Base-by-base conservation (phyloP, 2,888 invertebrate species). In the Dynastes maya region DNA sequence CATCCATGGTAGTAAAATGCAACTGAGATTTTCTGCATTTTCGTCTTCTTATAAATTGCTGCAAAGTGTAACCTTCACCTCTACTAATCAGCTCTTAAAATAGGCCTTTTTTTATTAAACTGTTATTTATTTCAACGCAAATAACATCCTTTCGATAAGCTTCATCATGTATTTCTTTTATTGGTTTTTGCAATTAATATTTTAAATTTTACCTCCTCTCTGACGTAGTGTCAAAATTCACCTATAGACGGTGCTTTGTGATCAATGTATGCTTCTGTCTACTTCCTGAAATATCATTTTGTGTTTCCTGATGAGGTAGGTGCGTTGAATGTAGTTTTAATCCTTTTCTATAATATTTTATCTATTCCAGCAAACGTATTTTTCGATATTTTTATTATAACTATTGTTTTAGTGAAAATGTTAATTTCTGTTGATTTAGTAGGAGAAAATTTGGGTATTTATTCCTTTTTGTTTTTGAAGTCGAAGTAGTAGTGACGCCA, bases 1-100 rank as follows among this genome's bases (percentile, higher is more conserved):
- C 71, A 77, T 75, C 78, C 81, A 81, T 82, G 63, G 67, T 78
- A 77, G 65, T 32, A 79, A 68, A 76, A 77, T 79, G 53, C 64
- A 79, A 82, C 79, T 80, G 71, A 63, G 9, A 37, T 74, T 58
- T 40, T 8, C 11, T 9, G 37, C 11, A 32, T 1, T 13, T 51
- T 61, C 45, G 67, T 37, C 61, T 64, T 70, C 77, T 80, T 80
- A 80, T 80, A 80, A 77, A 74, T 40, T 75, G 27, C 55, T 67
- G 49, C 37, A 70, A 75, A 55, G 3, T 80, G 51, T 63, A 80
- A 70, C 78, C 72, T 79, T 79, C 76, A 79, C 79, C 79, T 53
- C 22, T 51, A 9, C 45, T 79, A 79, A 76, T 76, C 72, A 51
- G 11, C 29, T 65, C 22, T 37, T 65, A 72, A 79, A 77, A 79